phyloP scores from a whole-genome alignment of 2,888 invertebrate species.

The Drosophila melanocephala region DNA sequence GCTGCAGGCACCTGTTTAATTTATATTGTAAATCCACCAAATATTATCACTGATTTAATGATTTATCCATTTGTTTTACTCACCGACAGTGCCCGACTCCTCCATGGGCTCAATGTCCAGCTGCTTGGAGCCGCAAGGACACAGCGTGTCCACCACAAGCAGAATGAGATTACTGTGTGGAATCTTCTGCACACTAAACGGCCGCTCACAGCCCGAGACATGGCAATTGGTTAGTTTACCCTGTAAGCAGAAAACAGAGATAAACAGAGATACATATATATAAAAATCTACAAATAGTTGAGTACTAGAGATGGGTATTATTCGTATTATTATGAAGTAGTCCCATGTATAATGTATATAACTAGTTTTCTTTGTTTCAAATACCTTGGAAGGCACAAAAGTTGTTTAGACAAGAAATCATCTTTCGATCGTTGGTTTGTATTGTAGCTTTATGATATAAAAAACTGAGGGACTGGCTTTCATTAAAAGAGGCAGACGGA shows the following conservation, averaged over 20 bases:
- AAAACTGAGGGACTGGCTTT: background rate
- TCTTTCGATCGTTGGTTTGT: background rate
- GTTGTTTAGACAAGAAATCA: background rate
- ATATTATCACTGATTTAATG: background rate
- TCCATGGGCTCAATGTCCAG: conserved; percentile 92
- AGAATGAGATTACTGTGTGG: conserved; percentile 95
- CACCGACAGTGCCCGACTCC: conserved; percentile 87
- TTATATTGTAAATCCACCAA: background rate
- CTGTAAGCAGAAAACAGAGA: conserved; percentile 57
- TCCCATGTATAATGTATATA: background rate
- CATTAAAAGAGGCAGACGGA: too few species aligned
- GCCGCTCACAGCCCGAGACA: conserved; percentile 94
- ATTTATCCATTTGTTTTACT: conserved; percentile 24
- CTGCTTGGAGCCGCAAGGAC: conserved; percentile 95
- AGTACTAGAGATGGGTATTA: background rate
- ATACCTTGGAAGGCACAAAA: background rate
- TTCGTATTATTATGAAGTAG: background rate
- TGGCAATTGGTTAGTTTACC: conserved; percentile 96
- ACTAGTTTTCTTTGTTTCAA: background rate
- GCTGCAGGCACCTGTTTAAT: conserved; percentile 85
- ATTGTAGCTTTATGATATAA: background rate
- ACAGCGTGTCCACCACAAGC: conserved; percentile 94
- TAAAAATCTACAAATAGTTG: too few species aligned
- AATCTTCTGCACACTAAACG: conserved; percentile 96
- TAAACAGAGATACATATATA: too few species aligned